Percentiles rank a stretch among this genome's conserved stretches.
phyloP scores from a whole-genome alignment of 2,888 invertebrate species.

The Trichacis sp. region DNA sequence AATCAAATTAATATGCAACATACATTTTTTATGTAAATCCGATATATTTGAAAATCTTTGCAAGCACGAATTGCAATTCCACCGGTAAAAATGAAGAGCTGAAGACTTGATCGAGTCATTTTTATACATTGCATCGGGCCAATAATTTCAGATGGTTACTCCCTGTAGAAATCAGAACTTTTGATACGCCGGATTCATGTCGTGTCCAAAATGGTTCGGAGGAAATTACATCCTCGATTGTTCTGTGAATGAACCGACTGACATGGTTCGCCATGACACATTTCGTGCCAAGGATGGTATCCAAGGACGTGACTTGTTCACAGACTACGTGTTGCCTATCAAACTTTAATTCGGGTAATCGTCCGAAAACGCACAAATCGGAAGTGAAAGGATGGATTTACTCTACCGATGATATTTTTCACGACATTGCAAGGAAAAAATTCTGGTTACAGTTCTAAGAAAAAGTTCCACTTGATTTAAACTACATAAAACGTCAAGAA shows the following conservation, averaged over 20 bases:
- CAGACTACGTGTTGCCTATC: not conserved
- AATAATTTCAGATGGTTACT: conserved; percentile 29
- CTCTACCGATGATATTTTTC: too few species aligned
- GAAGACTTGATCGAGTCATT: conserved; percentile 14
- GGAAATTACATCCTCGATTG: conserved; percentile 37
- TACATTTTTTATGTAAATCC: too few species aligned
- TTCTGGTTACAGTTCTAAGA: too few species aligned
- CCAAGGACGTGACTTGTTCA: conserved; percentile 5
- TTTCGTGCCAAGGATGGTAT: conserved; percentile 15
- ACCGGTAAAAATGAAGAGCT: not conserved
- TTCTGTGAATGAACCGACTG: conserved; percentile 20
- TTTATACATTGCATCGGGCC: conserved; percentile 29
- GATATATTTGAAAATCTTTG: too few species aligned
- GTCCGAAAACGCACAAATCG: not conserved
- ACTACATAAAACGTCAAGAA: too few species aligned
- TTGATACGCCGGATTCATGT: conserved; percentile 35
- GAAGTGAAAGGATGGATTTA: not conserved
- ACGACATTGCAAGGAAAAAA: too few species aligned
- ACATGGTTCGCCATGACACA: conserved; percentile 13
- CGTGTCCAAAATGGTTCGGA: conserved; percentile 36
- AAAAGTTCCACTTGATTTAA: too few species aligned
- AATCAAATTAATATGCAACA: too few species aligned
- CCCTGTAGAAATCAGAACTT: conserved; percentile 25
- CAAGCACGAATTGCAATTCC: too few species aligned
- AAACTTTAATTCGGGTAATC: not conserved